phyloP scores from a whole-genome alignment of 2,888 invertebrate species.

The Plebejus melissa region DNA sequence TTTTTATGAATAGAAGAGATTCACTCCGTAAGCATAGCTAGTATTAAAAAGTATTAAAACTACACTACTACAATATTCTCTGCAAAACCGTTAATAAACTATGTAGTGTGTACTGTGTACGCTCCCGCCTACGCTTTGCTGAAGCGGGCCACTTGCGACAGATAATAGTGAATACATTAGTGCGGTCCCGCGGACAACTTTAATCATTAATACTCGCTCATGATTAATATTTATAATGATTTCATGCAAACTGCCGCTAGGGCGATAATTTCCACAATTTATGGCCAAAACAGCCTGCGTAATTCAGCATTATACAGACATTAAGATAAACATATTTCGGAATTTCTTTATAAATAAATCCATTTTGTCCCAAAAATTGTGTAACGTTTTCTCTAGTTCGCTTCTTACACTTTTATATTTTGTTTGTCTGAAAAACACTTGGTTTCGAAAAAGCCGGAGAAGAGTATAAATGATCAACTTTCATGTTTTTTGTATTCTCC shows the following conservation, averaged over 20 bases:
- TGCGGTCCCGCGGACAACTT: slow-evolving; percentile 37
- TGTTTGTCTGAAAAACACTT: not conserved
- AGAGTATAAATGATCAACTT: too few relatives aligned
- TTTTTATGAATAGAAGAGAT: not conserved
- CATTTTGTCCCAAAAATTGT: not conserved
- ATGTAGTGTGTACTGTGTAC: not conserved
- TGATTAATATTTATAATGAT: slow-evolving; percentile 62
- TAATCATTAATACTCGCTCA: slow-evolving; percentile 42
- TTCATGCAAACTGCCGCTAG: slow-evolving; percentile 53
- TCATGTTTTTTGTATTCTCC: too few relatives aligned
- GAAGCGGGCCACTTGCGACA: not conserved
- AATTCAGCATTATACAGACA: slow-evolving; percentile 27
- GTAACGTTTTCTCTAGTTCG: not conserved
- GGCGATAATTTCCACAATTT: slow-evolving; percentile 49
- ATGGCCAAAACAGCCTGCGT: slow-evolving; percentile 37
- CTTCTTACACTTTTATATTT: not conserved
- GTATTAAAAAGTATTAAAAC: too few relatives aligned
- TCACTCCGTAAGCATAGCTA: too few relatives aligned
- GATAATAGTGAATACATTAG: slow-evolving; percentile 38
- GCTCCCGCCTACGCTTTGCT: slow-evolving; percentile 6
- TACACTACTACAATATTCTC: not conserved
- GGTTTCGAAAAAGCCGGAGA: not conserved
- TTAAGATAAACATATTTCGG: slow-evolving; percentile 16
- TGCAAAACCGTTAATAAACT: not conserved
- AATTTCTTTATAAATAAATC: slow-evolving; percentile 5